Conservation (phyloP, 2,797 vertebrate species). For the Scolopax rusticola region DNA sequence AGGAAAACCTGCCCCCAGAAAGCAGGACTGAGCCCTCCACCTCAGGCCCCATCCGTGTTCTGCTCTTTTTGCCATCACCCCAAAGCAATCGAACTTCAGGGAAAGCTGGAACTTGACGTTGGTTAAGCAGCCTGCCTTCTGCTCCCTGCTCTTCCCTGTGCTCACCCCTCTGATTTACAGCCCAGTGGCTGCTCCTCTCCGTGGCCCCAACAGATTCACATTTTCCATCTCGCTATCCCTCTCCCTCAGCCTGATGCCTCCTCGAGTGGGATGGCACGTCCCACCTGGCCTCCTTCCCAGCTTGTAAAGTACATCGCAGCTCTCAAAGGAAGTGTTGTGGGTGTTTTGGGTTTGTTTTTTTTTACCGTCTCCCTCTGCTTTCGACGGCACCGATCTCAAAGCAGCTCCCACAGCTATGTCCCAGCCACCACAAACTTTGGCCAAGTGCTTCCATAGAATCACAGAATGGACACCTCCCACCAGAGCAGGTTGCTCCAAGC, state of each 20-base stretch:
- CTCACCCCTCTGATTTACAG: neutral
- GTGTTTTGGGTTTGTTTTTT: neutral
- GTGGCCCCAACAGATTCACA: neutral
- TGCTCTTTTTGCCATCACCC: neutral
- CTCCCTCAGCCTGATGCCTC: neutral
- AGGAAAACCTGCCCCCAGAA: neutral
- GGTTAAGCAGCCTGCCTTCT: neutral
- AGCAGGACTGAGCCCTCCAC: neutral
- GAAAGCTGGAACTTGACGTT: neutral
- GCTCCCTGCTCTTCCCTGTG: neutral
- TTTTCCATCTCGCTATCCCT: neutral
- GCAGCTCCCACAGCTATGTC: neutral
- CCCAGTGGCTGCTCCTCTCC: neutral
- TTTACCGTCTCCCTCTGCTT: neutral
- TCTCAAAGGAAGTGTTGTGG: neutral
- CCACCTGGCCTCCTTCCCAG: neutral
- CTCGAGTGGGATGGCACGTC: neutral
- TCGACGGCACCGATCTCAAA: neutral
- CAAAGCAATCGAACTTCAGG: fast-evolving
- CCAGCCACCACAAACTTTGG: neutral
- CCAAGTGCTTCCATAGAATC: neutral
- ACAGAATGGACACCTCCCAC: too few species aligned
- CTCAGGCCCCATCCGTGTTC: neutral
- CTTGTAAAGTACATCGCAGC: neutral
- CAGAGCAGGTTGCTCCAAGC: too few species aligned